These are phyloP conservation scores for Cnemophilus loriae DNA, from an alignment of 2,113 vertebrate species.

Conservation along the genomic window DNA sequence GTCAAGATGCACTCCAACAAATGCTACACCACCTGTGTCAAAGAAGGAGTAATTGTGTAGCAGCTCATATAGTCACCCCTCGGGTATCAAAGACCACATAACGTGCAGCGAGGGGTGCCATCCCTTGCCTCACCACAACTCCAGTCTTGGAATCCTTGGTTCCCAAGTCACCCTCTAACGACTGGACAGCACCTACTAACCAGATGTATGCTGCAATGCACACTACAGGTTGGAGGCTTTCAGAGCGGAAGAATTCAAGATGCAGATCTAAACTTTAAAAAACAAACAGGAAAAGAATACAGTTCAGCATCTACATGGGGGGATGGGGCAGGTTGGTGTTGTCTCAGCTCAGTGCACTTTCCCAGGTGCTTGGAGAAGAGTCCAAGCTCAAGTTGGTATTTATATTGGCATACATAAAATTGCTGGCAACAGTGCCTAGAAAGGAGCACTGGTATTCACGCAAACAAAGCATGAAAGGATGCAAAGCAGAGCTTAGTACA, in stretches of 20 bases:
- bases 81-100: neutral
- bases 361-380: conserved; percentile 38
- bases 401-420: conserved; percentile 43
- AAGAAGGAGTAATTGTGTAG: neutral
- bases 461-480: conserved; percentile 59
- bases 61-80: neutral
- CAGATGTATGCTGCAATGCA: neutral
- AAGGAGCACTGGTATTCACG: conserved; percentile 44
- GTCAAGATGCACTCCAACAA: neutral
- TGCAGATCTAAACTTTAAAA: neutral
- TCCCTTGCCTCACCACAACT: neutral
- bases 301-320: conserved; percentile 1
- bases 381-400: conserved; percentile 50
- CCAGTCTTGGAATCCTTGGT: neutral
- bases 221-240: neutral
- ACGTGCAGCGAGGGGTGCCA: neutral
- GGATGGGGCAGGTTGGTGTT: conserved; percentile 25
- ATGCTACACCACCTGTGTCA: neutral
- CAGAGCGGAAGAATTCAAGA: conserved; percentile 5
- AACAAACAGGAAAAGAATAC: conserved; percentile 41
- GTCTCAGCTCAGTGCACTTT: conserved; percentile 59
- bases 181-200: neutral
- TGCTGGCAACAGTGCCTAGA: conserved; percentile 36
- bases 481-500: conserved; percentile 61
- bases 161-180: neutral